Evolutionary conservation across 2,888 invertebrate species (phyloP).

Genomic region (Cheilosia urbana): DNA sequence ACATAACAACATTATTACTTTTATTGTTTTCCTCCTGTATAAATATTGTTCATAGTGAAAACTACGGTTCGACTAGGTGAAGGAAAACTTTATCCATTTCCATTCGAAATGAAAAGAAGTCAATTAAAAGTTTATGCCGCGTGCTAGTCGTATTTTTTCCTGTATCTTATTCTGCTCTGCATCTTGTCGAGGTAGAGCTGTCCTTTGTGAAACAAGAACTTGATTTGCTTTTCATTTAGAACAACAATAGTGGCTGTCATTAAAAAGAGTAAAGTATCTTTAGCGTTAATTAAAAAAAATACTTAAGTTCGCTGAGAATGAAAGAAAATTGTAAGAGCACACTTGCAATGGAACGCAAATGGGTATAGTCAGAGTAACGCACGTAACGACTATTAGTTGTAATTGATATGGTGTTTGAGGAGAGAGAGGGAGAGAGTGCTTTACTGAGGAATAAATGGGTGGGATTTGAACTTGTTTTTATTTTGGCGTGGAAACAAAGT

Average conservation of each 20-base stretch:
- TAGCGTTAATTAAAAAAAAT: slow-evolving; percentile 70
- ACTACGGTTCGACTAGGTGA: not conserved
- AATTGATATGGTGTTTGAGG: not conserved
- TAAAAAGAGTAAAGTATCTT: slow-evolving; percentile 37
- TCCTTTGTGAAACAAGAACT: slow-evolving; percentile 48
- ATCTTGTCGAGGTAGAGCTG: slow-evolving; percentile 24
- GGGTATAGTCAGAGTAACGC: not conserved
- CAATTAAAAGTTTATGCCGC: slow-evolving; percentile 70
- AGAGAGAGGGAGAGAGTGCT: not conserved
- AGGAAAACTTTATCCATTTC: slow-evolving; percentile 65
- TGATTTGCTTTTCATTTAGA: slow-evolving; percentile 47
- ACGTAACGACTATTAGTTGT: not conserved
- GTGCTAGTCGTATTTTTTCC: slow-evolving; percentile 32
- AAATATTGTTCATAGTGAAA: slow-evolving; percentile 53
- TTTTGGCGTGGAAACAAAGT: too few species aligned
- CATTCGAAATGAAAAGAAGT: slow-evolving; percentile 70
- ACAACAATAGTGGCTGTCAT: slow-evolving; percentile 32
- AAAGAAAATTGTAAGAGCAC: slow-evolving; percentile 1
- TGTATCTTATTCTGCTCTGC: not conserved
- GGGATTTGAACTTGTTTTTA: too few species aligned
- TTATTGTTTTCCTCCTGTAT: slow-evolving; percentile 52
- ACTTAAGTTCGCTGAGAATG: slow-evolving; percentile 28
- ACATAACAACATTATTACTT: slow-evolving; percentile 36
- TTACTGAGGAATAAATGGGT: not conserved
- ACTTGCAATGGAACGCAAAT: slow-evolving; percentile 30